Base-by-base conservation (phyloP, 2,888 invertebrate species). In the Silvanus unidentatus region DNA sequence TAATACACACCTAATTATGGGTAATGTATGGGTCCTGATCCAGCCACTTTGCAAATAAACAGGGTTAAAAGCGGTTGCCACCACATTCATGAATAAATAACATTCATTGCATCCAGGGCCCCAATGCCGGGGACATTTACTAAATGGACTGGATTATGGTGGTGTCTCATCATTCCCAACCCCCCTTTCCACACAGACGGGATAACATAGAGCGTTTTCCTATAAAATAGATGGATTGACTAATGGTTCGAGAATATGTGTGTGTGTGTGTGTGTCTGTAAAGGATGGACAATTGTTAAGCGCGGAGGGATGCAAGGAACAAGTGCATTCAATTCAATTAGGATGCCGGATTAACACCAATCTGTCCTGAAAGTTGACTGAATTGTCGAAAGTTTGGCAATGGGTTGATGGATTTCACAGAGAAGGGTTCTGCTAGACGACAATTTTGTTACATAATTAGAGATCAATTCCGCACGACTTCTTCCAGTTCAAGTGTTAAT, bases 21-120 rank as follows among this genome's bases (percentile, higher is more conserved):
- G 14, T 50, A 54, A 58, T 63, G 60, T 58, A 59, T 55, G 53
- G 53, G 52, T 48, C 53, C 48, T 60, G 55, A 63, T 58, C 61
- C 57, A 49, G 60, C 60, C 65, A 62, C 63, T 65, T 64, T 63
- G 61, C 60, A 60, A 63, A 62, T 64, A 66, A 66, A 65, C 62
- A 63, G 67, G 68, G 67, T 68, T 67, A 70, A 70, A 67, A 68
- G 69, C 69, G 58, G 59, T 62, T 59, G 63, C 59, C 55, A 62
- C 69, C 68, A 57, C 68, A 65, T 62, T 63, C 66, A 70, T 71
- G 71, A 71, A 71, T 71, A 70, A 68, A 63, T 68, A 65, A 69
- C 61, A 56, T 55, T 60, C 61, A 57, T 52, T 40, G 54, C 50
- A 47, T 47, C 49, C 50, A 46, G 16, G 44, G 35, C 13, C 30